Base-by-base conservation (phyloP, 2,888 invertebrate genomes). In the Amiota minor region DNA sequence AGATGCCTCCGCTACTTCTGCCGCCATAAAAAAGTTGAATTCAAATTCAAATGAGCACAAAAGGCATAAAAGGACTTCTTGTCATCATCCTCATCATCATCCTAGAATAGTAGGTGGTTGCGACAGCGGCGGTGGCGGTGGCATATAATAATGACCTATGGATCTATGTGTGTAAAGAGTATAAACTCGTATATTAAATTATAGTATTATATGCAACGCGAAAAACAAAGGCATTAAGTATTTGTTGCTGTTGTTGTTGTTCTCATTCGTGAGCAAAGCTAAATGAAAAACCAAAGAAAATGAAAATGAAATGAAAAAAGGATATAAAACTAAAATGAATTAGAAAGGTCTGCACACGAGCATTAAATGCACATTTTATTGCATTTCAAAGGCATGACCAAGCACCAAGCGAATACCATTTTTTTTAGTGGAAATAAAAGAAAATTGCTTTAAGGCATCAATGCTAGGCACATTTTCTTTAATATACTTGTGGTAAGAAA, bases 201-300 rank as follows among this genome's bases (percentile, higher is more conserved):
- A 72, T 55, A 47, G 71, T 56, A 65, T 72, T 72, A 72, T 72
- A 47, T 23, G 67, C 47, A 71, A 67, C 47, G 20, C 47, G 18
- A 55, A 16, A 68, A 74, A 74, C 23, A 61, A 59, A 59, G 20
- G 18, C 9, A 12, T 14, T n/a, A 53, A 20, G 20, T 9, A 35
- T 35, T 35, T 35, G 35, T 23, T 23, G 23, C 6, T 35, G 59
- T 10, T 59, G 65, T 49, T 46, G 35, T 35, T 65, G 65, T 65
- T 46, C 35, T 35, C 49, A 47, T 64, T 35, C 45, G 65, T 46
- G 65, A 72, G 77, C 82, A 79, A 85, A 82, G 85, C 84, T 84
- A 82, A 76, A 74, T 75, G 10, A 18, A 53, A 69, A 74, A 3
- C 14, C 80, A 78, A 79, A 80, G 78, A 83, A 81, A 78, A 74